Percentiles rank a stretch among this genome's conserved stretches.
Conservation (phyloP, 92 coral and sea anemone genomes). For the Porites evermanni region DNA sequence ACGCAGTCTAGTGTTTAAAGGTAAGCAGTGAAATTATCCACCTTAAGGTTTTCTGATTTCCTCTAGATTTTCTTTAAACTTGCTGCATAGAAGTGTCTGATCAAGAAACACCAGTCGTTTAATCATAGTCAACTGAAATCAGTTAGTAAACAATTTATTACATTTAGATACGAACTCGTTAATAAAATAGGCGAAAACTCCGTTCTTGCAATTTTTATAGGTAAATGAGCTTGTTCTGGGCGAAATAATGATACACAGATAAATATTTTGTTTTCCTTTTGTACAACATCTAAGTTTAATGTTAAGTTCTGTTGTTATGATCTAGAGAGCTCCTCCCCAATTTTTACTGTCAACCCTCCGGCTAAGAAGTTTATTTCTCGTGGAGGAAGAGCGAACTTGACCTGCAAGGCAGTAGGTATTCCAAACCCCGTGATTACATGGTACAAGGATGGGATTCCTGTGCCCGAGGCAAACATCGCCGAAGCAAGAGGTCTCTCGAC, state of each 20-base stretch:
- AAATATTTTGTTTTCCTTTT: not conserved
- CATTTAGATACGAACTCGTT: too few species aligned
- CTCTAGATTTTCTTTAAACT: too few species aligned
- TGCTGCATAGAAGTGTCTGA: too few species aligned
- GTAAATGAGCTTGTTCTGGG: not conserved
- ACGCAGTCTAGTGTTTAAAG: too few species aligned
- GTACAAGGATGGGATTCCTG: constrained; percentile 18
- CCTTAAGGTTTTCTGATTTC: too few species aligned
- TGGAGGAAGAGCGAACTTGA: constrained; percentile 2
- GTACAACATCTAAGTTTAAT: not conserved
- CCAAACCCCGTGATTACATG: constrained; percentile 27
- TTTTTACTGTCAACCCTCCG: not conserved
- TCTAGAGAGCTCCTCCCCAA: constrained; percentile 27
- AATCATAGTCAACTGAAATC: too few species aligned
- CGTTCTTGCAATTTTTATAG: too few species aligned
- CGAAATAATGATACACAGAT: not conserved
- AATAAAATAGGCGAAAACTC: too few species aligned
- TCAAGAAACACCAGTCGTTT: too few species aligned
- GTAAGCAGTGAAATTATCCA: too few species aligned
- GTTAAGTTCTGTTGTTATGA: not conserved
- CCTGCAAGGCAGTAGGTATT: constrained; percentile 9
- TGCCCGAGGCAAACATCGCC: not conserved
- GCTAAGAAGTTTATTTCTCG: not conserved
- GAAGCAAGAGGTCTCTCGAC: not conserved
- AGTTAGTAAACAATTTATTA: too few species aligned